Evolutionary conservation across 1,140 invertebrate species (phyloP).

Genomic region (Pseudomyrmex gracilis): DNA sequence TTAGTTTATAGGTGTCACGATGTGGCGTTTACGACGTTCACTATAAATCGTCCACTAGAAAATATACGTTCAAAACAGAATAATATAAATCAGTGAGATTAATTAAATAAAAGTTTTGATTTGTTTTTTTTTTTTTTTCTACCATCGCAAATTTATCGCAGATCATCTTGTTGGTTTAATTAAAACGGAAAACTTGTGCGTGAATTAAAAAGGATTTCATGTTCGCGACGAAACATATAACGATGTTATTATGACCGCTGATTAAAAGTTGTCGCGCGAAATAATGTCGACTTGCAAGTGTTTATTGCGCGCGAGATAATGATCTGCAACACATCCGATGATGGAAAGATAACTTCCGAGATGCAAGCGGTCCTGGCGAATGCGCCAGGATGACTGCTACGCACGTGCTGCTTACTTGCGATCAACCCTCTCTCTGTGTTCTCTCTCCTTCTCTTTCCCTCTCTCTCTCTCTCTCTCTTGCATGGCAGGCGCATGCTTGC

Average conservation of each 20-base stretch:
- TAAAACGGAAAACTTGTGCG: not conserved
- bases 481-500: slow-evolving; percentile 75
- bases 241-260: not conserved
- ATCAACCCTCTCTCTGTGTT: slow-evolving; percentile 70
- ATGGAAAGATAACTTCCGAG: slow-evolving; percentile 55
- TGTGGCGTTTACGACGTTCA: slow-evolving; percentile 42
- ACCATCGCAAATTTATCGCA: not conserved
- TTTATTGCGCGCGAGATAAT: slow-evolving; percentile 39
- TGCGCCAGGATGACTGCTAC: slow-evolving; percentile 78
- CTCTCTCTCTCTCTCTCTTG: slow-evolving; percentile 30
- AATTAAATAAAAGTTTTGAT: not conserved
- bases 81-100: not conserved
- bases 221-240: slow-evolving; percentile 12
- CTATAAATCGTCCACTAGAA: slow-evolving; percentile 37
- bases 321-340: slow-evolving; percentile 30
- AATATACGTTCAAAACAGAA: slow-evolving; percentile 5
- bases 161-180: slow-evolving; percentile 2
- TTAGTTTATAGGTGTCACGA: slow-evolving; percentile 25
- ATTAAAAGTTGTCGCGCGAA: not conserved
- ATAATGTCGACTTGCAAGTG: slow-evolving; percentile 1
- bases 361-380: slow-evolving; percentile 72
- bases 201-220: not conserved
- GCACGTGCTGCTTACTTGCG: slow-evolving; percentile 76
- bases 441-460: slow-evolving; percentile 51
- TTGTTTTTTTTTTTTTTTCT: no score